Conservation (phyloP, 2,113 vertebrate species). For the Corvus moneduloides region DNA sequence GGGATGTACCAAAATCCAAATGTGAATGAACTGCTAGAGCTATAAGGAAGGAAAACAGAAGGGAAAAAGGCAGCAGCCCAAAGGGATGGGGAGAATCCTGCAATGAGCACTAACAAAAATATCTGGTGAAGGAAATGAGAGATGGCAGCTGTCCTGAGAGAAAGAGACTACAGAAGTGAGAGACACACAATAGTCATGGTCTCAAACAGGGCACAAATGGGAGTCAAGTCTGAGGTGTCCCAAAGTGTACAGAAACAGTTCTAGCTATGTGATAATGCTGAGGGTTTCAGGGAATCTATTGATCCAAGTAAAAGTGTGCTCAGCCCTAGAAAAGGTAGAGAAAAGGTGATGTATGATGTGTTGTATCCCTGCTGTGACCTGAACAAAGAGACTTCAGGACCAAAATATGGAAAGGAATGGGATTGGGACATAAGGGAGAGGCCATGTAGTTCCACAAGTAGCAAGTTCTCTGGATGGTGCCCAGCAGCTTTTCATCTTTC, state of each 20-base stretch:
- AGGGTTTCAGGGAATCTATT: background rate
- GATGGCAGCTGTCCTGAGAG: background rate
- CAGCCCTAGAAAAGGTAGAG: background rate
- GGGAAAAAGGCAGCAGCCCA: background rate
- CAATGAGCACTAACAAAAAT: background rate
- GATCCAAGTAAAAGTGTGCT: background rate
- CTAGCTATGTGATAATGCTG: background rate
- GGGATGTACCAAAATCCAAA: background rate
- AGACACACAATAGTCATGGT: background rate
- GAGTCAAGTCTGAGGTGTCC: background rate
- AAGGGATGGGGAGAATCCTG: background rate
- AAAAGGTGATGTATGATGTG: background rate
- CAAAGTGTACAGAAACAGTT: background rate
- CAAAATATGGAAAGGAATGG: background rate
- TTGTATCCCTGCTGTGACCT: background rate
- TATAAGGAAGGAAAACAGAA: background rate
- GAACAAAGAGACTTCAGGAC: background rate
- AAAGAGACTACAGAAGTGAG: background rate
- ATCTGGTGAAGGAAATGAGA: background rate
- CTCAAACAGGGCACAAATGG: background rate
- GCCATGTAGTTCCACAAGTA: background rate
- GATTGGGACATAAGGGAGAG: background rate
- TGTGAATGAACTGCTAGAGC: background rate
- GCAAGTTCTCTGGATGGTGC: background rate
- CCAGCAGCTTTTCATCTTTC: background rate